Evolutionary conservation across 2,888 invertebrate genomes (phyloP).

Genomic region (Aquatica leii): DNA sequence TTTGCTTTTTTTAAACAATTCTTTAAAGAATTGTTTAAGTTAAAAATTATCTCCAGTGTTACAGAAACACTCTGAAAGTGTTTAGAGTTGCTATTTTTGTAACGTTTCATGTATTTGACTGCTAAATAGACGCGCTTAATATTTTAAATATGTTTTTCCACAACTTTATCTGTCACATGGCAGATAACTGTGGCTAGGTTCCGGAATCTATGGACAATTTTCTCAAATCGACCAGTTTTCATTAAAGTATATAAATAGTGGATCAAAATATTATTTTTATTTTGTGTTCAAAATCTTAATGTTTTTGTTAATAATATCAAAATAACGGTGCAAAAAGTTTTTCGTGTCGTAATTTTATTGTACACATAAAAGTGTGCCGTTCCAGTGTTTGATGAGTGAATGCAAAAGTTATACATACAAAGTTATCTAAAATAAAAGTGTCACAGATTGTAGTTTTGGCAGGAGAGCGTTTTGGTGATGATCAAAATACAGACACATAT

Average conservation of each 20-base stretch:
- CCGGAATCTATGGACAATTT: slow-evolving; percentile 20
- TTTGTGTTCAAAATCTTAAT: too few relatives aligned
- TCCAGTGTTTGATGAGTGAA: too few relatives aligned
- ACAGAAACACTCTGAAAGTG: background rate
- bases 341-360: too few relatives aligned
- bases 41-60: background rate
- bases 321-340: too few relatives aligned
- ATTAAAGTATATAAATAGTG: slow-evolving; percentile 31
- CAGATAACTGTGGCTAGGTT: slow-evolving; percentile 13
- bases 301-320: too few relatives aligned
- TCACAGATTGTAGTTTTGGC: too few relatives aligned
- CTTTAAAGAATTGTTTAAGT: background rate
- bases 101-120: background rate
- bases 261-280: slow-evolving; percentile 30
- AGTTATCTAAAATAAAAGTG: too few relatives aligned
- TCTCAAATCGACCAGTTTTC: slow-evolving; percentile 15
- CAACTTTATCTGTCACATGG: slow-evolving; percentile 9
- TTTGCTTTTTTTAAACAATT: slow-evolving; percentile 10
- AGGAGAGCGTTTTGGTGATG: background rate
- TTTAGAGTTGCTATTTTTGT: background rate
- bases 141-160: slow-evolving; percentile 17
- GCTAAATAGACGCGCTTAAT: too few relatives aligned
- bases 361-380: too few relatives aligned
- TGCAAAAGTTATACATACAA: too few relatives aligned
- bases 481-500: background rate